Percentiles rank a stretch among this genome's conserved stretches.
Conservation (phyloP, 2,113 vertebrate genomes). For the Morone saxatilis region DNA sequence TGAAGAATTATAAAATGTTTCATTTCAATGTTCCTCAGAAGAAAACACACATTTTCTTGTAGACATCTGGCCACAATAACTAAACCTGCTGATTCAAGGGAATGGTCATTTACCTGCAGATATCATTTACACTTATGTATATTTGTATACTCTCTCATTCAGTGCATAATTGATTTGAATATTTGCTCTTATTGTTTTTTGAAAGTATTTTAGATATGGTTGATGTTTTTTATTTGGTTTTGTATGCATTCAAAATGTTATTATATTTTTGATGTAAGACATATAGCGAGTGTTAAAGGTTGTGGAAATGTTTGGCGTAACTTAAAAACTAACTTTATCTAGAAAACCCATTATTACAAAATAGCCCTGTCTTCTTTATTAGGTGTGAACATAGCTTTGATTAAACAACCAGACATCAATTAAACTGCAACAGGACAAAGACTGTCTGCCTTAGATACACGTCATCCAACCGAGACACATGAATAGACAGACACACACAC, state of each 20-base stretch:
- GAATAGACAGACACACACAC: slow-evolving; percentile 16
- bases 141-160: neutral
- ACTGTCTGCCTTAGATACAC: slow-evolving; percentile 26
- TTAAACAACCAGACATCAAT: slow-evolving; percentile 13
- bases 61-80: neutral
- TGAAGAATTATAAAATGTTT: neutral
- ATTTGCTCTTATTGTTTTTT: neutral
- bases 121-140: neutral
- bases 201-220: neutral
- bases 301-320: neutral
- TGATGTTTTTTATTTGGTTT: neutral
- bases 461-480: slow-evolving; percentile 6
- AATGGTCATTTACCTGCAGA: neutral
- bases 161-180: neutral
- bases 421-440: slow-evolving; percentile 25
- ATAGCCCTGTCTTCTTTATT: slow-evolving; percentile 9
- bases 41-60: neutral
- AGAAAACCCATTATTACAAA: slow-evolving; percentile 5
- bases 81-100: neutral
- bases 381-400: slow-evolving; percentile 16
- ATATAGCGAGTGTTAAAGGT: neutral
- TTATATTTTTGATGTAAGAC: neutral
- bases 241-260: neutral
- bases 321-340: neutral
- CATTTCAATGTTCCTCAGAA: neutral